These are phyloP conservation scores for Leuciscus waleckii DNA, from an alignment of 2,797 vertebrate species.

Conservation along the genomic window DNA sequence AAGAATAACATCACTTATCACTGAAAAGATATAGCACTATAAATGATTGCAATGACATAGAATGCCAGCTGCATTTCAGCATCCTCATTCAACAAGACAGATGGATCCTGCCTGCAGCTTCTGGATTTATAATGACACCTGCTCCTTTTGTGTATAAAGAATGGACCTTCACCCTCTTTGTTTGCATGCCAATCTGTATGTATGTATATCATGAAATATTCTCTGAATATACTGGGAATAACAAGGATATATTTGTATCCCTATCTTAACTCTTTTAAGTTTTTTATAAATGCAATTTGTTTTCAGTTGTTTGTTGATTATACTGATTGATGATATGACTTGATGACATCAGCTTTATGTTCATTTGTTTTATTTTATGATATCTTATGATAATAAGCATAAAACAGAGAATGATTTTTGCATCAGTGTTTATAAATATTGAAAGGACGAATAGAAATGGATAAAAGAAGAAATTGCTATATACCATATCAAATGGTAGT, in stretches of 20 bases:
- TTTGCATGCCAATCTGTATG: not conserved
- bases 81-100: slow-evolving; percentile 10
- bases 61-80: not conserved
- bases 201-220: not conserved
- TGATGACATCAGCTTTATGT: not conserved
- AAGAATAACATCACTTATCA: not conserved
- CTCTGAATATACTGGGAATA: not conserved
- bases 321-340: not conserved
- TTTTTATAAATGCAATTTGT: not conserved
- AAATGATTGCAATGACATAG: not conserved
- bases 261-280: not conserved
- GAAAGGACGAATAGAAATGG: not conserved
- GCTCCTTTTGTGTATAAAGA: not conserved
- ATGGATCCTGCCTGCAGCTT: slow-evolving; percentile 9
- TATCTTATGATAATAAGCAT: not conserved
- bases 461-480: not conserved
- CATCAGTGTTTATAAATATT: not conserved
- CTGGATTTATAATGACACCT: not conserved
- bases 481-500: not conserved
- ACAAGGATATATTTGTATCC: not conserved
- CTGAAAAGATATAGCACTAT: not conserved
- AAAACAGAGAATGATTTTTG: not conserved
- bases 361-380: not conserved
- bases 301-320: not conserved
- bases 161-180: not conserved